A percentile compares a stretch with the other conserved stretches of the same genome.
These are phyloP conservation scores for Coptodon rendalli DNA, from an alignment of 2,113 vertebrate species.

Conservation along the genomic window DNA sequence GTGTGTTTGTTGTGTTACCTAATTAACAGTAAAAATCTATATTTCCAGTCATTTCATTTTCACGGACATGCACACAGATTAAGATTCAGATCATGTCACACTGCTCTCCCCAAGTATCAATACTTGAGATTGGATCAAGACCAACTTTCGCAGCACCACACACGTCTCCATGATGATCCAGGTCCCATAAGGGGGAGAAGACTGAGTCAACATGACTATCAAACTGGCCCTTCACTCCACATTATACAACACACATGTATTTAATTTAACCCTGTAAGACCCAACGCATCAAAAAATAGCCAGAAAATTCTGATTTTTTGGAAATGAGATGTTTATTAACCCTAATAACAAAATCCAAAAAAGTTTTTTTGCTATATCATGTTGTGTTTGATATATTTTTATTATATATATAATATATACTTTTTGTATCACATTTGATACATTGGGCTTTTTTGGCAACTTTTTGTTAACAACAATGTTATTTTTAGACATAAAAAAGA, in stretches of 20 bases:
- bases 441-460: neutral
- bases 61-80: neutral
- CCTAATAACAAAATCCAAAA: neutral
- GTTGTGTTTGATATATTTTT: neutral
- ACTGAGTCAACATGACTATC: neutral
- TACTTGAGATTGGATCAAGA: neutral
- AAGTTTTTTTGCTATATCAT: neutral
- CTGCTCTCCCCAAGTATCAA: neutral
- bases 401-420: neutral
- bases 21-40: neutral
- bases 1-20: neutral
- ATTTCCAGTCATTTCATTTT: neutral
- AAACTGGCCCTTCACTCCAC: neutral
- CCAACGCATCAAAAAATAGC: neutral
- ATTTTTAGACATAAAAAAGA: neutral
- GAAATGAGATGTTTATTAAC: neutral
- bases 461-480: neutral
- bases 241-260: neutral
- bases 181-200: neutral
- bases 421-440: neutral
- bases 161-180: neutral
- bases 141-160: neutral
- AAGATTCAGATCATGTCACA: neutral
- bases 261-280: neutral
- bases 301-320: neutral